Evolutionary conservation across 2,113 vertebrate genomes (phyloP), one percentile per base, ranked within the genome.

Genomic region (Casuarius casuarius): DNA sequence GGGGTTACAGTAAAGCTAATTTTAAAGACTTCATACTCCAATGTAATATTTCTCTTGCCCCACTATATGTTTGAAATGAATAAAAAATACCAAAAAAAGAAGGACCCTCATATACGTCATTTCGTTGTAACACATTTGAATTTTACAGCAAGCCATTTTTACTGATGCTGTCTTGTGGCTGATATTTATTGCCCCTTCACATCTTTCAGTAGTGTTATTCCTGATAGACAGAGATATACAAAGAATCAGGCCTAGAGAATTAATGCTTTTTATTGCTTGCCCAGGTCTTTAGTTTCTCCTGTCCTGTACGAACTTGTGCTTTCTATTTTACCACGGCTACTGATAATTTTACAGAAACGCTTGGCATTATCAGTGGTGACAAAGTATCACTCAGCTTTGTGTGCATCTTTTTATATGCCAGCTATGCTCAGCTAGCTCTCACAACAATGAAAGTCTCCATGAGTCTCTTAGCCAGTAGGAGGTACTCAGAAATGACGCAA

Each of bases 401-500:
- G 31, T 2, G 1, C 7, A 28, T n/a, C 29, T 49, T 67, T 80
- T 91, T 84, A 49, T 42, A 44, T 7, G 26, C 26, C 0, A 2
- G 40, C 22, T 77, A 7, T 21, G 25, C 63, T 94, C 52, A 85
- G 35, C 49, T 79, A 75, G 31, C 10, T 5, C 2, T 80, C 5
- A 2, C 40, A 71, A 18, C 0, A 1, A 58, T 25, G 33, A 31
- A 87, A 77, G 17, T 49, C 29, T 89, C 40, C 52, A 46, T n/a
- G 10, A 25, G 20, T 73, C 28, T 73, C 26, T 56, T 58, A 87
- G 75, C 54, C 59, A 85, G 68, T 35, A 93, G 54, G 33, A 95
- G 59, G n/a, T 95, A 67, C 74, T 90, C 78, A 91, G 84, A 29
- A 79, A 87, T 79, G 94, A 93, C 73, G 59, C 62, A 89, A 87